Base-by-base conservation (phyloP, 2,797 vertebrate species). In the Coranthus polyacanthus region DNA sequence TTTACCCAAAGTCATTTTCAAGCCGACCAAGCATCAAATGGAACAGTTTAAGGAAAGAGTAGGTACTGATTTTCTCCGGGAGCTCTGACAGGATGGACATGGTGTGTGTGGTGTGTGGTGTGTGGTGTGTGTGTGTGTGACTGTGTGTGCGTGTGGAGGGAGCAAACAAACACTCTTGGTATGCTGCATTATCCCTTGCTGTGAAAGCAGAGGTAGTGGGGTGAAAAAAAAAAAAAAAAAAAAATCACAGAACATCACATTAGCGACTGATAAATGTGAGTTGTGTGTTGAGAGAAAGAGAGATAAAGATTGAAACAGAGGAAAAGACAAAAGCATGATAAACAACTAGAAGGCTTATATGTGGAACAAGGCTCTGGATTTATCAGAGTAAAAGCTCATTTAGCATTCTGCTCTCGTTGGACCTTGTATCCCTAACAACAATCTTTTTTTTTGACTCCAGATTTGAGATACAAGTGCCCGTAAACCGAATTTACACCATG, bases 21-120 rank as follows among this genome's bases (percentile, higher is more conserved):
- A 81, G 73, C 65, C 81, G 81, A 78, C 75, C 87, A 83, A 84
- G 85, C 88, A 89, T 92, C 89, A 91, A 93, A 92, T 89, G 63
- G 89, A 92, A 90, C 83, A 91, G 78, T 86, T 85, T 76, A 78
- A 83, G 80, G 75, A 88, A 72, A 70, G 76, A 82, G 81, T 22
- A 77, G 72, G 62, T 54, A 77, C 72, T 72, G 79, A 87, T 87
- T 92, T 82, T 81, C 67, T 85, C 77, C 44, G 56, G 69, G 53
- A 78, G 83, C 71, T 73, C 55, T 76, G 75, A 83, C 81, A 85
- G 79, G 77, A 76, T 70, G 77, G 55, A 82, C 80, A 84, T 59
- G 54, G 68, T 20, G 53, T 54, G 54, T 54, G 70, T 69, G 55
- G 41, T 41, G 26, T 36, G 57, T 18, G 55, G 43, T 11, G 13